Evolutionary conservation across 2,888 invertebrate genomes (phyloP), one percentile per base, ranked within the genome.

Genomic region (Neelides folsomi): DNA sequence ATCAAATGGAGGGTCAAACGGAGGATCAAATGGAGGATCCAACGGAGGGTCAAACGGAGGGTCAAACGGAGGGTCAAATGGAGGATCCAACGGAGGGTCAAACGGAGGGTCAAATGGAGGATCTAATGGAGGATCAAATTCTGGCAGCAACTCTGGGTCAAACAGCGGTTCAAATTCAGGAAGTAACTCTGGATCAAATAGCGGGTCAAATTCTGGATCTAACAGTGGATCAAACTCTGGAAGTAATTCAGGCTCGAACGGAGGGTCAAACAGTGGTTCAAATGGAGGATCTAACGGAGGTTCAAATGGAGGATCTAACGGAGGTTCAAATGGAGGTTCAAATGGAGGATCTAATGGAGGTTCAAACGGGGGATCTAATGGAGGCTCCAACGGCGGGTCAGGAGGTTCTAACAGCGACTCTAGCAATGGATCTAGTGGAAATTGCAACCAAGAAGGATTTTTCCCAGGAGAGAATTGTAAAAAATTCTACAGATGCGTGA

Each of bases 401-500:
- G 39, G 7, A 19, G 36, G 13, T 35, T 37, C 16, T 19, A 42
- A 27, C n/a, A n/a, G n/a, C 27, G 27, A 27, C 7, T 27, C 27
- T 27, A n/a, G n/a, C n/a, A n/a, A n/a, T n/a, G 19, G 18, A 7
- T 20, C 20, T 10, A 48, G 18, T 7, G 49, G 43, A 9, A 19
- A 34, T 1, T 62, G 61, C 41, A 50, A 47, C 27, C 27, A 47
- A 27, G 58, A 58, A 50, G 58, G 58, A 40, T 58, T 53, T 36
- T 53, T 46, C 37, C 44, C 56, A 10, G 42, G 52, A 16, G 27
- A 42, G 3, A 52, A 58, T 20, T 58, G 58, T 36, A 56, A 38
- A 35, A 52, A 53, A 36, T 58, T 58, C 40, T 53, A 57, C 49
- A 49, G 59, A 36, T 59, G 59, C 39, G 55, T 55, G 1, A 44